Conservation (phyloP, 2,113 vertebrate species). For the Okapia johnstoni region DNA sequence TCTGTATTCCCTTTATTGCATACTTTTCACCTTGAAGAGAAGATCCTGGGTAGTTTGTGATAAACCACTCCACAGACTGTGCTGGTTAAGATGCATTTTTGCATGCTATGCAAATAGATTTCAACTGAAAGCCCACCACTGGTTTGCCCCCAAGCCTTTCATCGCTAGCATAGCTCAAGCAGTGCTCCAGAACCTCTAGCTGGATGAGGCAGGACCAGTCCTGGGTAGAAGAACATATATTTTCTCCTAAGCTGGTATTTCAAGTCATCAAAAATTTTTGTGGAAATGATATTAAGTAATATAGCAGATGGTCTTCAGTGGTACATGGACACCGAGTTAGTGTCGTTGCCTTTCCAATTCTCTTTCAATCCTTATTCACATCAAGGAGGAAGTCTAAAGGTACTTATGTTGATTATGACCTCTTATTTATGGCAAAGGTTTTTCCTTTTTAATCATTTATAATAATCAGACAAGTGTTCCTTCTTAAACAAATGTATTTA, state of each 20-base stretch:
- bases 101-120: fast-evolving
- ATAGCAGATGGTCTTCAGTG: not conserved
- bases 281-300: not conserved
- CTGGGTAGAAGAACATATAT: not conserved
- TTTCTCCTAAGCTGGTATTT: not conserved
- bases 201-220: not conserved
- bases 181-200: not conserved
- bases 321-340: not conserved
- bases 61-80: not conserved
- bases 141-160: not conserved
- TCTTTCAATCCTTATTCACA: not conserved
- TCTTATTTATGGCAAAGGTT: not conserved
- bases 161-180: no score
- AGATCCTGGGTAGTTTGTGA: not conserved
- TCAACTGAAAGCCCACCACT: not conserved
- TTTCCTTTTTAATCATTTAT: not conserved
- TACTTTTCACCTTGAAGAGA: not conserved
- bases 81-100: not conserved
- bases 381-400: not conserved
- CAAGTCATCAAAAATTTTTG: not conserved
- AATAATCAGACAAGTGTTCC: not conserved
- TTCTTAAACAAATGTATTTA: not conserved
- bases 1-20: not conserved
- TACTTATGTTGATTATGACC: not conserved
- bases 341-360: not conserved